Evolutionary conservation across 2,113 vertebrate species (phyloP).

Genomic region (Halichoeres trimaculatus): DNA sequence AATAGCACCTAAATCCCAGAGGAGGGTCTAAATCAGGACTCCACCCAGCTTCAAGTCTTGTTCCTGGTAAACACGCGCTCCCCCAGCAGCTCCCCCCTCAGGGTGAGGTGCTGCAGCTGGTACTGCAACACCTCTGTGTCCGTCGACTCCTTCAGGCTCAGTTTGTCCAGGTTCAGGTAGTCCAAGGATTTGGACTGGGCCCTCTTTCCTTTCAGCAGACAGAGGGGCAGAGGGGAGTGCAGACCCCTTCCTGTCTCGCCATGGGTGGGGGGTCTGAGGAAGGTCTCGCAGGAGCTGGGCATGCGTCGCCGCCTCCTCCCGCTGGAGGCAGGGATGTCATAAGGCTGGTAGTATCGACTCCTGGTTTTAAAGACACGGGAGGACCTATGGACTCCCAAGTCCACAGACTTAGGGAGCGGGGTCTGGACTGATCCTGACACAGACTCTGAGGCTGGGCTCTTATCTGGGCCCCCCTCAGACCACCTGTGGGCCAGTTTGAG

Average conservation of each 20-base stretch:
- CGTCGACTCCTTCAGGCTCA: constrained; percentile 91
- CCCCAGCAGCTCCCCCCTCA: constrained; percentile 91
- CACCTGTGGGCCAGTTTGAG: constrained; percentile 92
- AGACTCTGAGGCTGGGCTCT: constrained; percentile 74
- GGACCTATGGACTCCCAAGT: constrained; percentile 86
- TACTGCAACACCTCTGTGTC: constrained; percentile 95
- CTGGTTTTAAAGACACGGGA: constrained; percentile 90
- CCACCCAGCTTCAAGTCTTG: constrained; percentile 85
- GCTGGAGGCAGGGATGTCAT: constrained; percentile 91
- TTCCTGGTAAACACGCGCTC: constrained; percentile 91
- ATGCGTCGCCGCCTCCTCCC: constrained; percentile 90
- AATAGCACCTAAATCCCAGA: constrained; percentile 61
- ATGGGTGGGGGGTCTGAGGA: constrained; percentile 84
- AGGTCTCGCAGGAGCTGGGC: constrained; percentile 95
- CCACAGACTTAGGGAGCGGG: constrained; percentile 84
- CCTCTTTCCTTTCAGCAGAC: constrained; percentile 92
- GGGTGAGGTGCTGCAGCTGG: constrained; percentile 94
- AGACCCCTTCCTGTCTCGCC: constrained; percentile 87
- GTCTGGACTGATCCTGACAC: constrained; percentile 74
- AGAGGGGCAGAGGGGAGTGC: constrained; percentile 90
- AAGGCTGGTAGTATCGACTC: constrained; percentile 94
- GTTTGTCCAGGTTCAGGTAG: constrained; percentile 99
- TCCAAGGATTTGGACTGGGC: constrained; percentile 96
- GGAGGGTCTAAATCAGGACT: neutral
- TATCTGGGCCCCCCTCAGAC: constrained; percentile 81